Percentiles rank a stretch among this genome's conserved stretches.
phyloP scores from a whole-genome alignment of 2,797 vertebrate genomes.

The Tympanoctomys barrerae region DNA sequence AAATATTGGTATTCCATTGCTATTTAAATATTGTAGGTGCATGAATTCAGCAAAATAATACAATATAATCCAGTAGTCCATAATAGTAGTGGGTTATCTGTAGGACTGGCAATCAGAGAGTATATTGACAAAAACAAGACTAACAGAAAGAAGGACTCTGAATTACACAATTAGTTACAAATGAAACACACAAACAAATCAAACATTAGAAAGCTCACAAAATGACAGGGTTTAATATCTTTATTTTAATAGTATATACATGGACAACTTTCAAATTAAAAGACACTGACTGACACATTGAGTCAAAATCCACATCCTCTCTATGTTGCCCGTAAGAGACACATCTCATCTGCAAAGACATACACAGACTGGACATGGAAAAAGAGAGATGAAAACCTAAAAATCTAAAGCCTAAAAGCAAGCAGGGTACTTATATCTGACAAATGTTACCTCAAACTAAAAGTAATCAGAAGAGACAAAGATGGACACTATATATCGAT shows the following conservation, averaged over 20 bases:
- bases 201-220: neutral
- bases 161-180: neutral
- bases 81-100: no score
- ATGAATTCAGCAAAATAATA: no score
- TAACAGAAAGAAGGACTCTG: neutral
- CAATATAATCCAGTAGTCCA: no score
- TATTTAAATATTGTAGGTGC: no score
- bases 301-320: neutral
- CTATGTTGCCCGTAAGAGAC: neutral
- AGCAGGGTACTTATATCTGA: neutral
- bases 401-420: neutral
- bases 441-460: neutral
- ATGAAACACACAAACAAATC: neutral
- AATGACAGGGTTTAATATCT: neutral
- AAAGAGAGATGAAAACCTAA: neutral
- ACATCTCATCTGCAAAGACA: neutral
- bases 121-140: neutral
- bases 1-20: no score
- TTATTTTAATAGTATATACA: neutral
- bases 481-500: neutral
- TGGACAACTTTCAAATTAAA: neutral
- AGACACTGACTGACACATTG: neutral
- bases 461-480: neutral
- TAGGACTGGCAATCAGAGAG: no score
- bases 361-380: neutral